A percentile compares a stretch with the other conserved stretches of the same genome.
phyloP scores from a whole-genome alignment of 2,113 vertebrate species.

The Antigone vipio region DNA sequence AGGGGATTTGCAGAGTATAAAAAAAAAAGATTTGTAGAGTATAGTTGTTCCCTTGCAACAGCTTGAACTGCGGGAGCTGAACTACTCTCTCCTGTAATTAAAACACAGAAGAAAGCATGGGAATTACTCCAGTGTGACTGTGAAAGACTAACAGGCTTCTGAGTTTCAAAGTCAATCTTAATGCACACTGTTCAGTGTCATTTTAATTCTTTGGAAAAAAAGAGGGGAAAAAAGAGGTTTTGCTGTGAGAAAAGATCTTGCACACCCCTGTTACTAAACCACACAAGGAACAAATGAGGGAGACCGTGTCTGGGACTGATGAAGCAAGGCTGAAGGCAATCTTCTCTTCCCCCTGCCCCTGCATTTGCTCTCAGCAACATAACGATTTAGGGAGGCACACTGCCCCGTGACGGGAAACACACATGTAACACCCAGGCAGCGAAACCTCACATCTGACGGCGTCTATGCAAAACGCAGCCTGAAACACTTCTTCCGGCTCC shows the following conservation, averaged over 20 bases:
- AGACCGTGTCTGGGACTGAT: not conserved
- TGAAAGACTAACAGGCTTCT: not conserved
- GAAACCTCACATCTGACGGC: constrained; percentile 2
- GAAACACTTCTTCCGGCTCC: not conserved
- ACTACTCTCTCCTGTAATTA: not conserved
- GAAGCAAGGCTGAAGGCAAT: not conserved
- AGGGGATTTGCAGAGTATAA: not conserved
- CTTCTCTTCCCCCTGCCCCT: not conserved
- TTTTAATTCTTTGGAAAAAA: not conserved
- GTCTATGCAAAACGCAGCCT: not conserved
- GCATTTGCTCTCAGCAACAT: not conserved
- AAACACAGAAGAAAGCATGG: not conserved
- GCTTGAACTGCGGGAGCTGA: not conserved
- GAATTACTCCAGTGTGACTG: not conserved
- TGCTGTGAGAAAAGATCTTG: not conserved
- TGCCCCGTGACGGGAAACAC: constrained; percentile 28
- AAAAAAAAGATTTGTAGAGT: not conserved
- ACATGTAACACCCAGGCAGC: not conserved
- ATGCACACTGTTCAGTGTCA: rapidly evolving
- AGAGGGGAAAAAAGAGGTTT: not conserved
- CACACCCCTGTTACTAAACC: not conserved
- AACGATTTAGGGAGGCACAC: not conserved
- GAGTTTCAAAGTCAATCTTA: not conserved
- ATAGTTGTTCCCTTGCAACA: not conserved
- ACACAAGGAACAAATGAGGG: not conserved